Evolutionary conservation across 2,113 vertebrate species (phyloP).

Genomic region (Lipotes vexillifer): DNA sequence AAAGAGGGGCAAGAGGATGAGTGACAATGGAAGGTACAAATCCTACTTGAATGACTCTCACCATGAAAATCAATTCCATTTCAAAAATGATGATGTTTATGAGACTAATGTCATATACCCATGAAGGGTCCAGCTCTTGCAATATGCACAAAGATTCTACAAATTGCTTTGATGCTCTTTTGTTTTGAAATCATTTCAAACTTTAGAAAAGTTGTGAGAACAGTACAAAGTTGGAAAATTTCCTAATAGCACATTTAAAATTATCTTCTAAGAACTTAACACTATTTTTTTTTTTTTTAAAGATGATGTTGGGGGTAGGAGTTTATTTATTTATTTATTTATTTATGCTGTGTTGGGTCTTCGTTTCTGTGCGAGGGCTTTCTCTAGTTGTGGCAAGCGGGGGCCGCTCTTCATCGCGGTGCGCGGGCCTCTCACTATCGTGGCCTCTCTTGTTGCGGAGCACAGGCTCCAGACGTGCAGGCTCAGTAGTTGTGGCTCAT

Average conservation of each 20-base stretch:
- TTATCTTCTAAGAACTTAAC: slow-evolving; percentile 2
- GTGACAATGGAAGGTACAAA: neutral
- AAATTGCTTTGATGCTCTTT: neutral
- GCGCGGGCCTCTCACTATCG: too few relatives aligned
- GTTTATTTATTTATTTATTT: too few relatives aligned
- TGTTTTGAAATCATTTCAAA: neutral
- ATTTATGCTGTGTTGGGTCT: too few relatives aligned
- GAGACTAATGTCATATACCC: neutral
- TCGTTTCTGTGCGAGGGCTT: too few relatives aligned
- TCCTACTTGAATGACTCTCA: neutral
- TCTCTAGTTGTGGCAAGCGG: too few relatives aligned
- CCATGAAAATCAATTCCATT: neutral
- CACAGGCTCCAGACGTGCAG: too few relatives aligned
- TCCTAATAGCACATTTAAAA: neutral
- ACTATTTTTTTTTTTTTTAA: neutral
- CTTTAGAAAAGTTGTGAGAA: neutral
- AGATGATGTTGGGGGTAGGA: too few relatives aligned
- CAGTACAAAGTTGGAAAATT: neutral
- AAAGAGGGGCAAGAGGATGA: neutral
- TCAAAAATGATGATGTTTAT: neutral
- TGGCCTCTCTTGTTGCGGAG: too few relatives aligned
- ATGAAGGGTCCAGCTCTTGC: neutral
- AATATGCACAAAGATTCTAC: neutral
- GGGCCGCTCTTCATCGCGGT: too few relatives aligned
- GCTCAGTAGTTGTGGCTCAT: too few relatives aligned